phyloP scores from a whole-genome alignment of 2,888 invertebrate species.

The Pseudolycoriella hygida region DNA sequence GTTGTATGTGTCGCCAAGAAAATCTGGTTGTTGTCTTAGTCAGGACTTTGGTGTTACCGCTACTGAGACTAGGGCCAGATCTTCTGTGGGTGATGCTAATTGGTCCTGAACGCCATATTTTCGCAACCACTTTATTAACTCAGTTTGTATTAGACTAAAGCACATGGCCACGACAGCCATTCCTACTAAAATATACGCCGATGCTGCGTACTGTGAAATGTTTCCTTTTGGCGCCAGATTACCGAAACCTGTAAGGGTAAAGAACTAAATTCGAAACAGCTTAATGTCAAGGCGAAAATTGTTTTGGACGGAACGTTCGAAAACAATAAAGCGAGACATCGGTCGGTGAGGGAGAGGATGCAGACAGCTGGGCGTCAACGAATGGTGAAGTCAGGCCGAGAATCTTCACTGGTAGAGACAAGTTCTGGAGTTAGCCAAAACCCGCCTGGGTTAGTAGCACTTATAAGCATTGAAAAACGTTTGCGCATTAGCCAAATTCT shows the following conservation, averaged over 20 bases:
- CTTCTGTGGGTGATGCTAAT: constrained; percentile 31
- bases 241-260: constrained; percentile 38
- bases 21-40: constrained; percentile 32
- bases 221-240: constrained; percentile 52
- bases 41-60: constrained; percentile 38
- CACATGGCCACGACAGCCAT: constrained; percentile 79
- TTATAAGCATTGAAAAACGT: too few relatives aligned
- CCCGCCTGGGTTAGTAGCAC: too few relatives aligned
- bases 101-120: constrained; percentile 28
- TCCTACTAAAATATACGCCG: constrained; percentile 64
- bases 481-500: too few relatives aligned
- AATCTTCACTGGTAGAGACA: too few relatives aligned
- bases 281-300: too few relatives aligned
- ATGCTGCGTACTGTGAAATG: constrained; percentile 57
- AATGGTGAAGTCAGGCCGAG: too few relatives aligned
- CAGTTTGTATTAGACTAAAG: constrained; percentile 70
- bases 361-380: too few relatives aligned
- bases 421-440: too few relatives aligned
- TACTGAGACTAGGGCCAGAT: constrained; percentile 32
- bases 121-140: constrained; percentile 35
- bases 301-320: too few relatives aligned
- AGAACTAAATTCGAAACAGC: too few relatives aligned
- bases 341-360: too few relatives aligned
- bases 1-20: constrained; percentile 31
- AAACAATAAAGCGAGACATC: too few relatives aligned